Conservation (phyloP, 2,888 invertebrate species). For the Mythimna vitellina region DNA sequence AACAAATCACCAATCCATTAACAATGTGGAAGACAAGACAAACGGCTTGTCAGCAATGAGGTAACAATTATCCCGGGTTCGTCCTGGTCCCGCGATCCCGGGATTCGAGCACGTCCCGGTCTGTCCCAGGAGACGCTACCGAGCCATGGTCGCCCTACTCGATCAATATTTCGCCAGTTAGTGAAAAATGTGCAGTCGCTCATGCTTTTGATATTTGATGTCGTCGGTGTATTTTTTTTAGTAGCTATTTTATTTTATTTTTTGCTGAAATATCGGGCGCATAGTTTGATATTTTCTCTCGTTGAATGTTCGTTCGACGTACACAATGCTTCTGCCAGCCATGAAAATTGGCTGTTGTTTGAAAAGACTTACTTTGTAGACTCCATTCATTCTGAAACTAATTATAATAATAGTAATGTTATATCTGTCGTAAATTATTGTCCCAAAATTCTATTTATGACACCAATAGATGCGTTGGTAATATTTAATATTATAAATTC, state of each 20-base stretch:
- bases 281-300: slow-evolving; percentile 16
- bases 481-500: too few species aligned
- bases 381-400: too few species aligned
- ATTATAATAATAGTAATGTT: too few species aligned
- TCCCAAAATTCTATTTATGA: too few species aligned
- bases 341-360: not conserved
- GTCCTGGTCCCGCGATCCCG: slow-evolving; percentile 54
- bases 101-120: slow-evolving; percentile 53
- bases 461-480: too few species aligned
- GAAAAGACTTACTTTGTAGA: too few species aligned
- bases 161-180: slow-evolving; percentile 64
- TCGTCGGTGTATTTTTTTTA: slow-evolving; percentile 4
- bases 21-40: slow-evolving; percentile 78
- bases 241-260: slow-evolving; percentile 6
- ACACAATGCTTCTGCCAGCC: not conserved
- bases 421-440: too few species aligned
- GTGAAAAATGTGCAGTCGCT: slow-evolving; percentile 51
- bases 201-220: slow-evolving; percentile 24
- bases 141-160: slow-evolving; percentile 68
- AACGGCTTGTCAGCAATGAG: slow-evolving; percentile 80
- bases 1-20: slow-evolving; percentile 85
- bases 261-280: slow-evolving; percentile 5
- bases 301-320: slow-evolving; percentile 3
- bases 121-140: slow-evolving; percentile 70
- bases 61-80: slow-evolving; percentile 80